A percentile compares a stretch with the other conserved stretches of the same genome.
These are phyloP conservation scores for Autographa gamma DNA, from an alignment of 2,888 invertebrate species.

Conservation along the genomic window DNA sequence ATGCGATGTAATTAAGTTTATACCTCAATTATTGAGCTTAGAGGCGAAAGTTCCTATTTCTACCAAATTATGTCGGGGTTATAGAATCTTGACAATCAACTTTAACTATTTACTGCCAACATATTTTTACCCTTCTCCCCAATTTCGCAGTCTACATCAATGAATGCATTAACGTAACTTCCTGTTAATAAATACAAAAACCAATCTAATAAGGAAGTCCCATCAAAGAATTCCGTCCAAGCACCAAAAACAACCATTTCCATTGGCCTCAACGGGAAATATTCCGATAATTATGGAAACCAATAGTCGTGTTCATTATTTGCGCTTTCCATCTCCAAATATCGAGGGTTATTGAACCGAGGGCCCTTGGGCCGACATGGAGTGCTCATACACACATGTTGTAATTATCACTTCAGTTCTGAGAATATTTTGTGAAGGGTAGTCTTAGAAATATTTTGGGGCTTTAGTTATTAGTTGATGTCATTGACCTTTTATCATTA, in stretches of 20 bases:
- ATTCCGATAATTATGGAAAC: conserved; percentile 13
- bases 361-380: conserved; percentile 29
- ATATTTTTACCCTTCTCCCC: no score
- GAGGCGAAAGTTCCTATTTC: no score
- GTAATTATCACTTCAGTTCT: conserved; percentile 39
- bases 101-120: no score
- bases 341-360: conserved; percentile 46
- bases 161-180: no score
- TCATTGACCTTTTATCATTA: background rate
- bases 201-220: background rate
- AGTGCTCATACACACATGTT: conserved; percentile 39
- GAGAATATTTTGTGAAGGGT: conserved; percentile 6
- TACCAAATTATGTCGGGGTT: no score
- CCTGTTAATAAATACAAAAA: no score
- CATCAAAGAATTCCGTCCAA: background rate
- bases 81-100: no score
- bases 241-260: background rate
- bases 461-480: background rate
- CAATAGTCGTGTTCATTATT: conserved; percentile 48
- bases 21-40: no score
- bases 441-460: background rate
- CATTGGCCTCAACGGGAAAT: background rate
- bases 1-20: no score
- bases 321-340: conserved; percentile 50
- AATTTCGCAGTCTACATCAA: no score